These are phyloP conservation scores for Trachemys scripta DNA, from an alignment of 2,113 vertebrate genomes.

Conservation along the genomic window DNA sequence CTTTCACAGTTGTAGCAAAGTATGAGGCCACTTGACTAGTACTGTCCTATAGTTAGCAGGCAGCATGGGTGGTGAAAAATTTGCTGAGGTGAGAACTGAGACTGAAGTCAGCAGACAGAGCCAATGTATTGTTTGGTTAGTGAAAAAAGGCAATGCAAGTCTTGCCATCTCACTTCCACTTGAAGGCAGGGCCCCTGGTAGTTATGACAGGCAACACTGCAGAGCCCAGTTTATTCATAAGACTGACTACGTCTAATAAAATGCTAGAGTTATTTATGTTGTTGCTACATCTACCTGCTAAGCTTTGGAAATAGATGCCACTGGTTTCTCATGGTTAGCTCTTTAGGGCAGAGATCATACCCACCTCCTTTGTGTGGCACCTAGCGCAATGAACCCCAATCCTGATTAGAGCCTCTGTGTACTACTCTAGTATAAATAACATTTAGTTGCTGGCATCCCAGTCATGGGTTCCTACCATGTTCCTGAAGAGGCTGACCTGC, in stretches of 20 bases:
- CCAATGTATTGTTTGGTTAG: slow-evolving; percentile 13
- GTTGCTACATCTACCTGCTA: not conserved
- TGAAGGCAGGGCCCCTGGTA: slow-evolving; percentile 35
- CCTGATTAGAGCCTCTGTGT: not conserved
- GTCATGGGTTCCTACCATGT: not conserved
- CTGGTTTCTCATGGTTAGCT: not conserved
- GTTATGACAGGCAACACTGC: not conserved
- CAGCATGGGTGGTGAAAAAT: not conserved
- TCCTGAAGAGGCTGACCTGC: not conserved
- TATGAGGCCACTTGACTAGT: not conserved
- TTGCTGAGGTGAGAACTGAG: not conserved
- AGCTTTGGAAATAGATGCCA: not conserved
- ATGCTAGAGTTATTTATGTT: not conserved
- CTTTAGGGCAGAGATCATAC: not conserved
- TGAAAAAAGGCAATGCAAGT: slow-evolving; percentile 45
- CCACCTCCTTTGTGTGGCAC: not conserved
- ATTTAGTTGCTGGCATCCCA: not conserved
- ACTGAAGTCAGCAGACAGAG: slow-evolving; percentile 21
- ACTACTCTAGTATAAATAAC: not conserved
- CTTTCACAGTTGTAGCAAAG: not conserved
- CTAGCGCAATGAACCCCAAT: not conserved
- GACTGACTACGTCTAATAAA: not conserved
- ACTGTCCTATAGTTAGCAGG: not conserved
- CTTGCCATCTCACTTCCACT: slow-evolving; percentile 4
- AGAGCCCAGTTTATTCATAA: not conserved